Base-by-base conservation (phyloP, 2,888 invertebrate species). In the Cephus rjabovi region DNA sequence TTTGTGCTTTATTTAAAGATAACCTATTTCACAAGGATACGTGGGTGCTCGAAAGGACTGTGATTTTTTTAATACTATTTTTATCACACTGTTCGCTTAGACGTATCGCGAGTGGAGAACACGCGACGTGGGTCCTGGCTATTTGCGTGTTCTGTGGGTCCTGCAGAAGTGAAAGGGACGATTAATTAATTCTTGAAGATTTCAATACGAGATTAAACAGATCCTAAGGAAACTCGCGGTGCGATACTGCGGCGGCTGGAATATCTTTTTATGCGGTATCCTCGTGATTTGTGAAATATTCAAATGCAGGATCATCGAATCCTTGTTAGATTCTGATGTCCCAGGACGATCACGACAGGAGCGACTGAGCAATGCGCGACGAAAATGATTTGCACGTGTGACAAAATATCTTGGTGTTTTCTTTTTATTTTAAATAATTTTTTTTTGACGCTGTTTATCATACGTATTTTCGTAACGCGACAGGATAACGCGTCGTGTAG, bases 41-140 rank as follows among this genome's bases (percentile, higher is more conserved):
- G 56, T 56, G 56, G 23, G 56, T 56, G 56, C 56, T 23, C n/a
- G 77, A 76, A 34, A 76, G 69, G 74, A 74, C 33, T 74, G 40
- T 35, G 73, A 76, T 35, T 30, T 75, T 75, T 75, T 75, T 69
- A 34, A n/a, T n/a, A 15, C 69, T 34, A 69, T 75, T 75, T 69
- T 69, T 75, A 69, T 75, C 69, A 35, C 68, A 31, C 33, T 75
- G 30, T 75, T 15, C 68, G 30, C 23, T 56, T 30, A 56, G 23
- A 2, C 56, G 56, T 56, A 56, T 15, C 56, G 56, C 23, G 23
- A 56, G 56, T 56, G 56, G 23, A 56, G 56, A 56, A 56, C 56
- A 56, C 56, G 56, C 56, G 56, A 56, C 56, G 23, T 35, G 23
- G 56, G 56, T 56, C 56, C 56, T 56, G 56, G 56, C 56, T 56